These are phyloP conservation scores for Amphimallon solstitiale DNA, from an alignment of 2,888 invertebrate genomes.

Conservation along the genomic window DNA sequence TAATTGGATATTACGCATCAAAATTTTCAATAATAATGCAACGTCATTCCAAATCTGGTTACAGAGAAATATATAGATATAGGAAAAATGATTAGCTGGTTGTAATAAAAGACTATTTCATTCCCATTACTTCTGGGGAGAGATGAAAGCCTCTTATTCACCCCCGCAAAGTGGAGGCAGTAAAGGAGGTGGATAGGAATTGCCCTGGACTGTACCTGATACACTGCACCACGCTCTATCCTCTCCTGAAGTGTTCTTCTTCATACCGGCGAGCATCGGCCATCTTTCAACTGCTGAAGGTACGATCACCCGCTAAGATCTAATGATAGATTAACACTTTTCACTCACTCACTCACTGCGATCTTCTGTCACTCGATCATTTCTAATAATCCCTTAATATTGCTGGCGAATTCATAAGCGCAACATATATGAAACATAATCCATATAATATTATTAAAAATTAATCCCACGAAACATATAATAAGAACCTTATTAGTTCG, in stretches of 20 bases:
- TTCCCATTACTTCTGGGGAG: constrained; percentile 44
- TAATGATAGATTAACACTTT: constrained; percentile 40
- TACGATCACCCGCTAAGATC: constrained; percentile 37
- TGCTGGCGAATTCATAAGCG: background rate
- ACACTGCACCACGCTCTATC: constrained; percentile 5
- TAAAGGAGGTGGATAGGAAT: constrained; percentile 37
- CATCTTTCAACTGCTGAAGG: constrained; percentile 19
- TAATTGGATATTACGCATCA: constrained; percentile 53
- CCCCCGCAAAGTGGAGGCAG: constrained; percentile 37
- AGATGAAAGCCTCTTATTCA: constrained; percentile 40
- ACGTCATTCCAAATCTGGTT: constrained; percentile 50
- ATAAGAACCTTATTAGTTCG: no score
- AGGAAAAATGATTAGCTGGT: constrained; percentile 47
- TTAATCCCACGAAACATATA: no score
- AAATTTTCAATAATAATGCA: constrained; percentile 50
- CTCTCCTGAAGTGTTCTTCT: constrained; percentile 20
- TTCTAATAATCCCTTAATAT: background rate
- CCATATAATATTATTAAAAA: no score
- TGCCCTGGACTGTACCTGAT: constrained; percentile 41
- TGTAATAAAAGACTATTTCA: constrained; percentile 50
- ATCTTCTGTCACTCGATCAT: constrained; percentile 3
- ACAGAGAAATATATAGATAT: constrained; percentile 39
- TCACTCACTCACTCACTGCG: constrained; percentile 22
- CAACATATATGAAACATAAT: no score
- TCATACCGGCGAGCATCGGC: background rate